Base-by-base conservation (phyloP, 1,140 invertebrate genomes). In the Manduca sexta region DNA sequence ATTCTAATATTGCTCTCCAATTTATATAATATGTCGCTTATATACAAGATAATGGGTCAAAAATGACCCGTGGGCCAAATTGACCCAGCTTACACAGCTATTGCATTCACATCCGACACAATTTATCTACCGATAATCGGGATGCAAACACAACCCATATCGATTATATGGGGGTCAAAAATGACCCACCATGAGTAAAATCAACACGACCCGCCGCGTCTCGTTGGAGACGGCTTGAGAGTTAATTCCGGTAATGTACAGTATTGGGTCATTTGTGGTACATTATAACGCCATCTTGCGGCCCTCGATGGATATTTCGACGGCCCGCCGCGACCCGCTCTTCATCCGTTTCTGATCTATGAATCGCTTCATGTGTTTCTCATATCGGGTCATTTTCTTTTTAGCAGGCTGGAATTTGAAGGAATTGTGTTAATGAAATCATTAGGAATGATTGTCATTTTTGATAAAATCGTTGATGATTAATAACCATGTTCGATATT, bases 261-360 rank as follows among this genome's bases (percentile, higher is more conserved):
- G 13, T 11, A 11, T 4, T 12, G 37, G 13, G 37, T 5, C 37
- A 17, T n/a, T 17, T 6, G 17, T 10, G 33, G n/a, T 11, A 37
- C n/a, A 87, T 14, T 91, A 97, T 46, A 98, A 88, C 45, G 94
- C 90, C 96, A 98, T 98, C 88, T 97, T 97, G 60, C 96, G 88
- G 12, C 97, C 97, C 87, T 98, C 97, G 59, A 98, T 97, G 52
- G 96, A 98, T 69, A 98, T 98, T 66, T 92, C 91, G 37, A 98
- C 94, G 43, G 96, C 96, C 68, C 95, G 88, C 58, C 92, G 90
- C 10, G 91, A 87, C 5, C 73, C 71, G 70, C 94, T 92, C 69
- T 91, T 92, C 60, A 92, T 84, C 30, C 94, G 90, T 86, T 97
- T 97, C 53, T 88, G 91, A 71, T 98, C 96, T 12, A 95, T 89